Base-by-base conservation (phyloP, 2,888 invertebrate species). In the Leptopilina syphax region DNA sequence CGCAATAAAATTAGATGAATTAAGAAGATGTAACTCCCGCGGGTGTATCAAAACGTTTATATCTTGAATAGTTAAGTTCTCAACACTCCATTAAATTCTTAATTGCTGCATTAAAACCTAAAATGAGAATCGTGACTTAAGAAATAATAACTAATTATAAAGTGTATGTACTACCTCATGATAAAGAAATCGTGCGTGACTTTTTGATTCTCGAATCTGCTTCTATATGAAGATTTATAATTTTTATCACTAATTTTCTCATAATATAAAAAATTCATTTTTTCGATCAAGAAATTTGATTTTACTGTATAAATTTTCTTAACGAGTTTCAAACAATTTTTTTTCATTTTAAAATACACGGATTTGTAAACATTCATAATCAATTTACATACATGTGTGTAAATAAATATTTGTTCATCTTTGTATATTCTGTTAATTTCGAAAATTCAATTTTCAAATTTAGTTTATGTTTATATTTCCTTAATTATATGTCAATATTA, bases 71-170 rank as follows among this genome's bases (percentile, higher is more conserved):
- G 54, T 27, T 8, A 73, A 57, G 54, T 73, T 73, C 70, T 57
- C 70, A 68, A 47, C 68, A 73, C 57, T 73, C 57, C 54, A 73
- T 73, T 73, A 73, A 34, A 73, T 73, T 73, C n/a, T 27, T 73
- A 73, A 73, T 73, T 73, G 54, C 54, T 57, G n/a, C 70, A 73
- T 73, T 73, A 73, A 54, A 68, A n/a, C 10, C 70, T 54, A 57
- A 73, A 73, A 73, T 73, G 54, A 73, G 70, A 73, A 73, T 54
- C 70, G 70, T 73, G 70, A 73, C 70, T 73, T 41, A 57, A 27
- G 57, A 27, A 57, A 73, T 57, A 13, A 73, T 70, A 70, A n/a
- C 54, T 27, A 70, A 70, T 54, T 13, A 70, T n/a, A 54, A 44
- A 44, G 34, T 34, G 4, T 34, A 34, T 34, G n/a, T 67, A 67